Evolutionary conservation across 2,113 vertebrate species (phyloP).

Genomic region (Callorhinus ursinus): DNA sequence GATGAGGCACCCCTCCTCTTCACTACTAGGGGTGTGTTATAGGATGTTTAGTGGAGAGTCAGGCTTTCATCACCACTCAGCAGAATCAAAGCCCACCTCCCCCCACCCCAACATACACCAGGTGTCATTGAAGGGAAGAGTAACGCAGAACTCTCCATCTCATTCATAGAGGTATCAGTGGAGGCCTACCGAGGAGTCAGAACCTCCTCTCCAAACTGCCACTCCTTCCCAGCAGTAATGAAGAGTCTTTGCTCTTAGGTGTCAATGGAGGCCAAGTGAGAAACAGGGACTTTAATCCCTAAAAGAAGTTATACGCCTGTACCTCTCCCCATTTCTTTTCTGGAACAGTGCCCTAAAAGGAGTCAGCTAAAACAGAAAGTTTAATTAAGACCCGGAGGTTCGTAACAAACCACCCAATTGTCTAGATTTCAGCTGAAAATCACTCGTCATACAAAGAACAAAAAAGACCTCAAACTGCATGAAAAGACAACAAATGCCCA

Average conservation of each 20-base stretch:
- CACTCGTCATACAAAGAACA: neutral
- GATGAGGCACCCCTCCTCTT: neutral
- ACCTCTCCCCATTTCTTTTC: neutral
- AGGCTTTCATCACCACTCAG: neutral
- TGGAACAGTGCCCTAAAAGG: neutral
- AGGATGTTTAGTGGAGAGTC: neutral
- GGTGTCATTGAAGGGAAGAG: neutral
- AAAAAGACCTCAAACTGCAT: neutral
- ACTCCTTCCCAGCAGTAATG: neutral
- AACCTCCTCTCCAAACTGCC: neutral
- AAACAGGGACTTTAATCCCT: neutral
- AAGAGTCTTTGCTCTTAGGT: neutral
- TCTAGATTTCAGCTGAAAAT: neutral
- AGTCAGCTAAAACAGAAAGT: neutral
- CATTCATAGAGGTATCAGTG: neutral
- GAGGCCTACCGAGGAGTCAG: neutral
- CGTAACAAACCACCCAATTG: neutral
- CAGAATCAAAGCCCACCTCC: neutral
- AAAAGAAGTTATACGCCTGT: neutral
- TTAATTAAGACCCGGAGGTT: neutral
- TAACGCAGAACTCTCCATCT: neutral
- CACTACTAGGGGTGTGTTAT: neutral
- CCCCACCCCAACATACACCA: neutral
- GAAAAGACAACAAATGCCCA: neutral
- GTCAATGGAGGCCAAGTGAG: neutral